Base-by-base conservation (phyloP, 2,888 invertebrate species). In the Cephus pulcher region DNA sequence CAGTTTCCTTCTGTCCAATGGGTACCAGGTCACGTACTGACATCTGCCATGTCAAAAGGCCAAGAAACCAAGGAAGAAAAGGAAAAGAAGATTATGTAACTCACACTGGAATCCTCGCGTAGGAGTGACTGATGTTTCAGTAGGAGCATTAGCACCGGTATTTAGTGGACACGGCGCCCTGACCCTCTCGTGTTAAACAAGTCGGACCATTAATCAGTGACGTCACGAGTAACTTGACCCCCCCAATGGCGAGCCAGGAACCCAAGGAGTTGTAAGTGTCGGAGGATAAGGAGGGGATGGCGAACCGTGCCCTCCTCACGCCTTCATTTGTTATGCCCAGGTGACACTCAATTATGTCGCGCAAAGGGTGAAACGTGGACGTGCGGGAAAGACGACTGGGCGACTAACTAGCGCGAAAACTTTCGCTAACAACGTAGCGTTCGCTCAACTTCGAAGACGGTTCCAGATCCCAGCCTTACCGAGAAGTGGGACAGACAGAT, bases 321-420 rank as follows among this genome's bases (percentile, higher is more conserved):
- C 87, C 86, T 89, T 88, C 90, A 90, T 90, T 90, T 89, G 88
- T 90, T 90, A 90, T 88, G 86, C 86, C 89, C 87, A 88, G 87
- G 88, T 89, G 89, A 90, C 90, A 90, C 90, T 88, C 88, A 89
- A 90, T 90, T 90, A 90, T 89, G 87, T 88, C 84, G 84, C 84
- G 85, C 84, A 88, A 87, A 88, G 87, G 85, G 85, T 81, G 73
- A 40, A 15, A 34, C 74, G 74, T 86, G 83, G 77, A 80, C 75
- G 75, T 34, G 79, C 83, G 80, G 82, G 80, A 83, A 82, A 80
- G 78, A 82, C 80, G 82, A 76, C 82, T 82, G 79, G 85, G 78
- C 80, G 78, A 87, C 84, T 87, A 87, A 86, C 87, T 86, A 86
- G 86, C 83, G 80, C 81, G 84, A 84, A 84, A 86, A 86, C 81